phyloP scores from a whole-genome alignment of 1,140 invertebrate species.

The Drosophila pruinosa region DNA sequence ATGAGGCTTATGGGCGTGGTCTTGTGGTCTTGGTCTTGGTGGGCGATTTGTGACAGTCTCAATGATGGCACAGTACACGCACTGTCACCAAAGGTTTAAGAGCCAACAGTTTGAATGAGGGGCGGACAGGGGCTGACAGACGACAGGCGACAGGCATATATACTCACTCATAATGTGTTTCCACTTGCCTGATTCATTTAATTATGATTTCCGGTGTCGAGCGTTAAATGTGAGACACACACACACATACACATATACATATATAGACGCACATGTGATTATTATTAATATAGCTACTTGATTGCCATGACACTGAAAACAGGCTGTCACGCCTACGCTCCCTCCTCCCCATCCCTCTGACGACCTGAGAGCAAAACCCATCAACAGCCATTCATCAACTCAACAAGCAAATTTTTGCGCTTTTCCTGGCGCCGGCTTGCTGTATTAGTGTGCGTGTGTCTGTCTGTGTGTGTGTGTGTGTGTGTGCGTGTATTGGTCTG shows the following conservation, averaged over 20 bases:
- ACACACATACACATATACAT: slow-evolving; percentile 2
- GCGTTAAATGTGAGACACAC: slow-evolving; percentile 19
- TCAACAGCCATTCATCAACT: slow-evolving; percentile 65
- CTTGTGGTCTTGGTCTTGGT: too few relatives aligned
- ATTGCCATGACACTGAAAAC: slow-evolving; percentile 39
- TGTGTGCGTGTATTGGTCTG: slow-evolving; percentile 10
- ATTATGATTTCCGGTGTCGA: slow-evolving; percentile 69
- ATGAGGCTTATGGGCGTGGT: too few relatives aligned
- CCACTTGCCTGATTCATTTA: slow-evolving; percentile 70
- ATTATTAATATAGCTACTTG: slow-evolving; percentile 54
- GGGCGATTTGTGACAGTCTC: too few relatives aligned
- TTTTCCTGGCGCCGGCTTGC: slow-evolving; percentile 23
- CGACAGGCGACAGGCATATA: too few relatives aligned
- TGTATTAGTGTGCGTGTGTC: background rate
- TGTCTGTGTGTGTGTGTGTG: background rate
- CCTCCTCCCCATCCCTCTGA: background rate
- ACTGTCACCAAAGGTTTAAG: too few relatives aligned
- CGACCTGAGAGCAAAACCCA: slow-evolving; percentile 17
- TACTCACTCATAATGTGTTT: slow-evolving; percentile 52
- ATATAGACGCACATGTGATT: slow-evolving; percentile 15
- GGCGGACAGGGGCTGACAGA: too few relatives aligned
- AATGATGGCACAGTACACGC: too few relatives aligned
- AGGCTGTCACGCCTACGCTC: slow-evolving; percentile 6
- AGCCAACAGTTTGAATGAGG: background rate
- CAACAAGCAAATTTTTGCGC: slow-evolving; percentile 60